These are phyloP conservation scores for Hemichromis elongatus DNA, from an alignment of 2,113 vertebrate species.

Conservation along the genomic window DNA sequence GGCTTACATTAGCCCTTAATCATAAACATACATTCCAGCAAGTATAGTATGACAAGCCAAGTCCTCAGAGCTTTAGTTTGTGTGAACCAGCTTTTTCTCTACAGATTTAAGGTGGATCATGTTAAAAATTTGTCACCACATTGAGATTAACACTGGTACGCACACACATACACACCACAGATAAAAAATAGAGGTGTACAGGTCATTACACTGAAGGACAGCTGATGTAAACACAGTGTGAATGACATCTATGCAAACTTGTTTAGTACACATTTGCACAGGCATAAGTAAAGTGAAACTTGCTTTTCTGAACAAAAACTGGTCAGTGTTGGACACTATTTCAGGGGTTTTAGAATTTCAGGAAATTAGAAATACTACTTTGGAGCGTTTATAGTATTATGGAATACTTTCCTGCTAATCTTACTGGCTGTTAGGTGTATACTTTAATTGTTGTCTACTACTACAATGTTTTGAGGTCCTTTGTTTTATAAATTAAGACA, in stretches of 20 bases:
- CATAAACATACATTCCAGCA: not conserved
- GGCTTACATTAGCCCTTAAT: not conserved
- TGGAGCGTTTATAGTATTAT: not conserved
- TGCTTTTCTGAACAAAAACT: fast-evolving
- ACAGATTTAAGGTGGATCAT: not conserved
- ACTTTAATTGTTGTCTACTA: not conserved
- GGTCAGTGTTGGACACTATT: fast-evolving
- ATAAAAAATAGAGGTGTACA: not conserved
- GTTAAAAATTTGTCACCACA: not conserved
- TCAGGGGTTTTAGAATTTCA: not conserved
- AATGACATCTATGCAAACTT: not conserved
- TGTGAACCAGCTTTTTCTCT: not conserved
- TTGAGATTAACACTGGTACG: not conserved
- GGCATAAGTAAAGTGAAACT: not conserved
- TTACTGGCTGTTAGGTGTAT: not conserved
- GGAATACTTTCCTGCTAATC: fast-evolving
- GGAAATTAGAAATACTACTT: not conserved
- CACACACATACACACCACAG: not conserved
- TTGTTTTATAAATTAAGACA: not conserved
- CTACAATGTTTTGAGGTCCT: not conserved
- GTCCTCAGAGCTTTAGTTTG: not conserved
- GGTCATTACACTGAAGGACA: not conserved
- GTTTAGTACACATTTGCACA: not conserved
- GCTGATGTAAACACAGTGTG: not conserved
- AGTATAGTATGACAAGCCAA: not conserved